These are phyloP conservation scores for Neoarius graeffei DNA, from an alignment of 2,113 vertebrate genomes.

Conservation along the genomic window DNA sequence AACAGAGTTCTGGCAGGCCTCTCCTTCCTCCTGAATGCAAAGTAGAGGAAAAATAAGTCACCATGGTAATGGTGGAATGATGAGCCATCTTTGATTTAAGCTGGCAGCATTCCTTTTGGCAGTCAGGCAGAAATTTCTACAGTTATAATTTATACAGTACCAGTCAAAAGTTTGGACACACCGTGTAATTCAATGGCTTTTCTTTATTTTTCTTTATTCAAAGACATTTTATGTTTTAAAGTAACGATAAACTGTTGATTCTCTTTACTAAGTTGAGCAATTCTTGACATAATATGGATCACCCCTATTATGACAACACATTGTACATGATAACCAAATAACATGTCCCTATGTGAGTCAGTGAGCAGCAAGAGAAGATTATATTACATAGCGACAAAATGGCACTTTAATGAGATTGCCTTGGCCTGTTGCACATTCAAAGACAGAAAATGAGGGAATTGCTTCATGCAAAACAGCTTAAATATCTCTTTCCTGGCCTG, in stretches of 20 bases:
- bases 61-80: conserved; percentile 33
- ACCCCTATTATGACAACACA: conserved; percentile 9
- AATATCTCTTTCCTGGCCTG: conserved; percentile 31
- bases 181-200: too few species aligned
- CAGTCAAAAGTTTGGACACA: too few species aligned
- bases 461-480: conserved; percentile 24
- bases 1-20: conserved; percentile 49
- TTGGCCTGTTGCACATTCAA: conserved; percentile 18
- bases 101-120: conserved; percentile 15
- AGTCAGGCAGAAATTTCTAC: not conserved
- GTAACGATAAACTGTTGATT: too few species aligned
- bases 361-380: not conserved
- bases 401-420: conserved; percentile 31
- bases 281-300: too few species aligned
- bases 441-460: conserved; percentile 42
- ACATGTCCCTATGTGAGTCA: conserved; percentile 13
- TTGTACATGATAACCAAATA: conserved; percentile 28
- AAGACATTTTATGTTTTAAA: too few species aligned
- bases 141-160: too few species aligned
- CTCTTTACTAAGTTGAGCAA: too few species aligned
- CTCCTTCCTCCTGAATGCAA: conserved; percentile 40
- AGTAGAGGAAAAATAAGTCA: conserved; percentile 44
- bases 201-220: too few species aligned
- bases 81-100: conserved; percentile 31
- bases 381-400: conserved; percentile 40